phyloP scores from a whole-genome alignment of 2,888 invertebrate species.

The Coelopa pilipes region DNA sequence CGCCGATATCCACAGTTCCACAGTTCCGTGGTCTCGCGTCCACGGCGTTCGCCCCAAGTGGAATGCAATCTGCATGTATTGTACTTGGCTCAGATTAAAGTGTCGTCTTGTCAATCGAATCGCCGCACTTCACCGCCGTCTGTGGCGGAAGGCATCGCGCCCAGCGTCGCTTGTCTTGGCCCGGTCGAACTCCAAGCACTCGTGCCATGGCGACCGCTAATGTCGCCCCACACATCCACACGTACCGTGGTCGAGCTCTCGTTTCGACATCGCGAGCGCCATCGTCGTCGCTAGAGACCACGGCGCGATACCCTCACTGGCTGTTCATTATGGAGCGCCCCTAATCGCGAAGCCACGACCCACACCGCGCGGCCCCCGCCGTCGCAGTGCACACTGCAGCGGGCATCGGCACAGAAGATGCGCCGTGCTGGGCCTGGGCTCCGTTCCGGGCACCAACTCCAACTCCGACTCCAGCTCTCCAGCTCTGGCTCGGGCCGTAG shows the following conservation, averaged over 20 bases:
- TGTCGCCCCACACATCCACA: not conserved
- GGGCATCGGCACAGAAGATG: constrained; percentile 46
- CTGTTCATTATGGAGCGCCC: constrained; percentile 14
- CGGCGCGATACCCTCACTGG: constrained; percentile 30
- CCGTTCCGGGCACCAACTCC: constrained; percentile 36
- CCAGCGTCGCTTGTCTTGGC: too few relatives aligned
- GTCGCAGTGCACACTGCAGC: not conserved
- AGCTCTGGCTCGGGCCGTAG: not conserved
- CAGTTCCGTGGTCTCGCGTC: not conserved
- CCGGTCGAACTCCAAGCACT: not conserved
- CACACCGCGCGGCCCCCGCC: not conserved
- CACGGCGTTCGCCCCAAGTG: constrained; percentile 10
- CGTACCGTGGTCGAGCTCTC: not conserved
- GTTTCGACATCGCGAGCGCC: constrained; percentile 11
- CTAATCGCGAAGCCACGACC: constrained; percentile 24
- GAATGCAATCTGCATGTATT: constrained; percentile 35
- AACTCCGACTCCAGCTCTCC: not conserved
- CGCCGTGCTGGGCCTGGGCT: constrained; percentile 60
- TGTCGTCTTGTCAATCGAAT: constrained; percentile 36
- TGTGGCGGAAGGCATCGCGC: not conserved
- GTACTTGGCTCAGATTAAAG: constrained; percentile 28
- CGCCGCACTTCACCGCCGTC: constrained; percentile 17
- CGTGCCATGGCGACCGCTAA: constrained; percentile 28
- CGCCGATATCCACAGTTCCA: not conserved
- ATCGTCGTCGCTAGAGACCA: not conserved